phyloP scores from a whole-genome alignment of 2,888 invertebrate genomes.

The Chaitophorus viminalis region DNA sequence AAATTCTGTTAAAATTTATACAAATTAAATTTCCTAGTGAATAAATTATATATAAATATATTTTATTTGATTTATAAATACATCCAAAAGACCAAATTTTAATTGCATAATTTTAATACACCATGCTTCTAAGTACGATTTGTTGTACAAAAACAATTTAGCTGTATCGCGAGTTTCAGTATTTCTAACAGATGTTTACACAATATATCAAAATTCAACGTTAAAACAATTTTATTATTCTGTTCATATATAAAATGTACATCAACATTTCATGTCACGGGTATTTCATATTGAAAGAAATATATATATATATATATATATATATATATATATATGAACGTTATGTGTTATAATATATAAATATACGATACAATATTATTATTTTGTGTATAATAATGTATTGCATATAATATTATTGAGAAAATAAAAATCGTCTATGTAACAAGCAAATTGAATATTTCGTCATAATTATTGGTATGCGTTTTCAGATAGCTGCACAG shows the following conservation, averaged over 20 bases:
- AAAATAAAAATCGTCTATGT: conserved; percentile 10
- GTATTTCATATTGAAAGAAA: conserved; percentile 28
- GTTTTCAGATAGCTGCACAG: conserved; percentile 5
- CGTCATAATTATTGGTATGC: not conserved
- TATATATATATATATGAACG: not conserved
- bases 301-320: not conserved
- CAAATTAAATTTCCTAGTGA: not conserved
- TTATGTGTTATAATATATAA: too few species aligned
- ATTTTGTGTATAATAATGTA: not conserved
- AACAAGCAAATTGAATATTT: conserved; percentile 12
- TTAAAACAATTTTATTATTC: conserved; percentile 24
- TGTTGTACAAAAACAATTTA: conserved; percentile 16
- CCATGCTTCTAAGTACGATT: not conserved
- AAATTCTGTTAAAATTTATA: not conserved
- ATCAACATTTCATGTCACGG: conserved; percentile 38
- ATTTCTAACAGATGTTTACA: conserved; percentile 12
- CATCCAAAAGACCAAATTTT: not conserved
- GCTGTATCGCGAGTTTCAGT: not conserved
- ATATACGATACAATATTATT: too few species aligned
- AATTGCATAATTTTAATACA: not conserved
- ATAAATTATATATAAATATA: not conserved
- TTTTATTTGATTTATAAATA: not conserved
- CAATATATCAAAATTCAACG: conserved; percentile 11
- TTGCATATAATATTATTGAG: conserved; percentile 5
- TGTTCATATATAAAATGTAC: not conserved